Evolutionary conservation across 2,888 invertebrate genomes (phyloP), one percentile per base, ranked within the genome.

Genomic region (Drosophila bunnanda): DNA sequence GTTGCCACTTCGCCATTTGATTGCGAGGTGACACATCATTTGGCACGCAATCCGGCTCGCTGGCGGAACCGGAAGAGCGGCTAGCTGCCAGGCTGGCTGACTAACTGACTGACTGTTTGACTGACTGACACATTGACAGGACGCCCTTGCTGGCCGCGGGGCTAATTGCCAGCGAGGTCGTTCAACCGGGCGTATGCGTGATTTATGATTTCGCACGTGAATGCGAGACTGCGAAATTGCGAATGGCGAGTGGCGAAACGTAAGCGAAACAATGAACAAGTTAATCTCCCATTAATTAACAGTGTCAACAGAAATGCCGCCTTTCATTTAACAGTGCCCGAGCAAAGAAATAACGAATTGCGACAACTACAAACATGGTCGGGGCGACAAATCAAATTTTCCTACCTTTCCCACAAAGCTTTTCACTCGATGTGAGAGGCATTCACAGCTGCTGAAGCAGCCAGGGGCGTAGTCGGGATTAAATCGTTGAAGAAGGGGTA

Each of bases 201-300:
- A 83, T 86, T 86, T 86, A 78, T 83, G 57, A 60, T 50, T 76
- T 72, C 68, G 74, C 67, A 67, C 75, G 75, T 77, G 67, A 55
- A 15, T 44, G 46, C 44, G 34, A 41, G 6, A 10, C 56, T 57
- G 58, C 57, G 57, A 57, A 57, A 48, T 25, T 1, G 57, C 53
- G 43, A 59, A 20, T 36, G 32, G 48, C 20, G 57, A 60, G 60
- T 60, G 36, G 39, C 48, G 56, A 30, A 62, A 34, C 39, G 46
- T 54, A 43, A 54, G 44, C 50, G 52, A 62, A 67, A 64, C 71
- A 58, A 57, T 48, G 72, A 62, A 61, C 71, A 76, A 79, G 74
- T 80, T 88, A 86, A 88, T 83, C 78, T 58, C 60, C 71, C 77
- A 88, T 78, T 83, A 88, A 86, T 86, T 85, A 88, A 78, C 73